phyloP scores from a whole-genome alignment of 2,797 vertebrate species.

The Peromyscus aztecus region DNA sequence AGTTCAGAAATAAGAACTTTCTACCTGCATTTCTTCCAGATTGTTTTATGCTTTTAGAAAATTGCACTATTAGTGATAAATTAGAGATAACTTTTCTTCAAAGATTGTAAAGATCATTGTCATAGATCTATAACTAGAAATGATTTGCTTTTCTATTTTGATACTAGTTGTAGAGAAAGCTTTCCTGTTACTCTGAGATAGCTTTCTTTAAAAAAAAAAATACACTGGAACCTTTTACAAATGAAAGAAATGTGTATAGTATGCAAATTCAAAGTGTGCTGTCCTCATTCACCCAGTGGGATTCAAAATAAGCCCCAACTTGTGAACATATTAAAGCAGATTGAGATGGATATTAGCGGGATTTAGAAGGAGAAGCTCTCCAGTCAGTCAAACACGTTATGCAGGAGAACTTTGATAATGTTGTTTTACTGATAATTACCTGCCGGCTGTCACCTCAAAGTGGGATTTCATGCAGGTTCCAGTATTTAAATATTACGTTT shows the following conservation, averaged over 20 bases:
- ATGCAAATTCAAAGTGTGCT: constrained; percentile 81
- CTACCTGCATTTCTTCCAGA: background rate
- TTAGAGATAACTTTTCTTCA: constrained; percentile 40
- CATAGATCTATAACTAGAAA: constrained; percentile 37
- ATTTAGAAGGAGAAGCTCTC: constrained; percentile 83
- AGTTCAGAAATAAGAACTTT: constrained; percentile 51
- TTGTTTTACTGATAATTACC: constrained; percentile 85
- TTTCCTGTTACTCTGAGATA: constrained; percentile 59
- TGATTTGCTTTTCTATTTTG: constrained; percentile 46
- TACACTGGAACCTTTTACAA: constrained; percentile 32
- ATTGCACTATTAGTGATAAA: background rate
- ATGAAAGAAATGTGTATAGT: constrained; percentile 74
- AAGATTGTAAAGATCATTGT: constrained; percentile 53
- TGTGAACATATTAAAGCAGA: constrained; percentile 82
- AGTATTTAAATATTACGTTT: constrained; percentile 82
- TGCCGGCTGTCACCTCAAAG: constrained; percentile 79
- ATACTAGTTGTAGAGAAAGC: constrained; percentile 11
- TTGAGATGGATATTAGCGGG: constrained; percentile 84
- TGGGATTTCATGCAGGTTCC: constrained; percentile 81
- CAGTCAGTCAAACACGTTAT: constrained; percentile 77
- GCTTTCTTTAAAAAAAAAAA: constrained; percentile 63
- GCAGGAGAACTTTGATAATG: constrained; percentile 78
- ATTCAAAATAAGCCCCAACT: constrained; percentile 83
- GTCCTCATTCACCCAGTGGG: constrained; percentile 81
- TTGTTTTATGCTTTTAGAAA: constrained; percentile 53